phyloP scores from a whole-genome alignment of 53 echinoderm and acorn worm species.

The Antedon mediterranea region DNA sequence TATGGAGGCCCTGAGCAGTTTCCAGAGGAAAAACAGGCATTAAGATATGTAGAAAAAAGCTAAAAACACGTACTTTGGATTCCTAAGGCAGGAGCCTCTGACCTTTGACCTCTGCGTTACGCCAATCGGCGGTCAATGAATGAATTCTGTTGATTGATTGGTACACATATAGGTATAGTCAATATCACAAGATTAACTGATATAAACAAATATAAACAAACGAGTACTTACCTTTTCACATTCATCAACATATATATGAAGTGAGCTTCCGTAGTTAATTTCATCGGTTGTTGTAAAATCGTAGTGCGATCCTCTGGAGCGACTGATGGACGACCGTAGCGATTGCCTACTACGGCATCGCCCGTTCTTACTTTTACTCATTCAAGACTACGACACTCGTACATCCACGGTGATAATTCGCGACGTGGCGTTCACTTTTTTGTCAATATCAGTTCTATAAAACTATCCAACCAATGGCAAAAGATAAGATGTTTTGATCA shows the following conservation, averaged over 20 bases:
- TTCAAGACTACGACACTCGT: neutral
- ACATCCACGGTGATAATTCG: neutral
- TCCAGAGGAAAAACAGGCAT: no score
- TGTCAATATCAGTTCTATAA: neutral
- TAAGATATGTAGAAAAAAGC: no score
- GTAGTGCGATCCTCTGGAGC: neutral
- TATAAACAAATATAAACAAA: no score
- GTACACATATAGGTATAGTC: no score
- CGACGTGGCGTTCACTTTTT: neutral
- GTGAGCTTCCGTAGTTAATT: constrained; percentile 23
- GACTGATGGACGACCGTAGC: neutral
- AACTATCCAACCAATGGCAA: neutral
- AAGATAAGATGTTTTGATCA: neutral
- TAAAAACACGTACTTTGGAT: no score
- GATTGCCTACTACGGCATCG: neutral
- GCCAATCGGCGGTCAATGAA: no score
- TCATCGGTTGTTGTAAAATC: constrained; percentile 19
- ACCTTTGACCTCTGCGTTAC: no score
- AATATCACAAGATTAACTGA: no score
- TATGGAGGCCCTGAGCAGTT: no score
- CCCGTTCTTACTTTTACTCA: neutral
- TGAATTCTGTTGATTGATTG: no score
- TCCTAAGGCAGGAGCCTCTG: no score
- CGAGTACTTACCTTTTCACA: constrained; percentile 31
- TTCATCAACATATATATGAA: constrained; percentile 29